Evolutionary conservation across 2,113 vertebrate species (phyloP).

Genomic region (Cyphomyrus plagiostoma): DNA sequence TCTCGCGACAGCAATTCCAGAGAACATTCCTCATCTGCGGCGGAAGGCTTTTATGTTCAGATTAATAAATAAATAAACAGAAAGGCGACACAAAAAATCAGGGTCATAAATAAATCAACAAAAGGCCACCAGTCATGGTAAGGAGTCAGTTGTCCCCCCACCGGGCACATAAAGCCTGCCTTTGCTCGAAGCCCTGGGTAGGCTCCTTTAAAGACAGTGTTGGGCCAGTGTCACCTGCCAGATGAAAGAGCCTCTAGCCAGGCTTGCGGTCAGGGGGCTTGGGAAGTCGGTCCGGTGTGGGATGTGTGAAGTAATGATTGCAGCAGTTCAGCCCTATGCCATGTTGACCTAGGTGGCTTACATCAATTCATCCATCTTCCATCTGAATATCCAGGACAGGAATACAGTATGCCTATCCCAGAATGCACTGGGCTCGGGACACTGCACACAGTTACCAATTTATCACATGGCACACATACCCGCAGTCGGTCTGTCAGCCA

Average conservation of each 20-base stretch:
- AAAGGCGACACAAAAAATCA: background rate
- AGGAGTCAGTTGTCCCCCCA: slow-evolving; percentile 42
- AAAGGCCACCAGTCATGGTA: slow-evolving; percentile 50
- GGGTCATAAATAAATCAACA: slow-evolving; percentile 57
- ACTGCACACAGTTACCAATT: background rate
- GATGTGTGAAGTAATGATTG: background rate
- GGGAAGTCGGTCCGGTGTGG: background rate
- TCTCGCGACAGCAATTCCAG: background rate
- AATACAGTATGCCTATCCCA: background rate
- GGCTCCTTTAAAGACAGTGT: slow-evolving; percentile 39
- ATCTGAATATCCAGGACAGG: background rate
- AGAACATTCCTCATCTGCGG: background rate
- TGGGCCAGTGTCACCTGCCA: slow-evolving; percentile 24
- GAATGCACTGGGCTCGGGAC: background rate
- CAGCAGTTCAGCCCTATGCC: background rate
- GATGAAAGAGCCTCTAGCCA: slow-evolving; percentile 24
- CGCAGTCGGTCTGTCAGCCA: background rate
- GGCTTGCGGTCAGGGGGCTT: background rate
- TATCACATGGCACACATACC: background rate
- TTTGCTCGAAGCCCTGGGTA: slow-evolving; percentile 19
- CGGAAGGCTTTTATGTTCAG: background rate
- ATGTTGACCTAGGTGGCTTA: background rate
- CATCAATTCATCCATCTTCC: background rate
- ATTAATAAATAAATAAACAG: slow-evolving; percentile 18
- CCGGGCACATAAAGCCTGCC: slow-evolving; percentile 46